phyloP scores from a whole-genome alignment of 2,888 invertebrate genomes.

The Drosophila sordidula region DNA sequence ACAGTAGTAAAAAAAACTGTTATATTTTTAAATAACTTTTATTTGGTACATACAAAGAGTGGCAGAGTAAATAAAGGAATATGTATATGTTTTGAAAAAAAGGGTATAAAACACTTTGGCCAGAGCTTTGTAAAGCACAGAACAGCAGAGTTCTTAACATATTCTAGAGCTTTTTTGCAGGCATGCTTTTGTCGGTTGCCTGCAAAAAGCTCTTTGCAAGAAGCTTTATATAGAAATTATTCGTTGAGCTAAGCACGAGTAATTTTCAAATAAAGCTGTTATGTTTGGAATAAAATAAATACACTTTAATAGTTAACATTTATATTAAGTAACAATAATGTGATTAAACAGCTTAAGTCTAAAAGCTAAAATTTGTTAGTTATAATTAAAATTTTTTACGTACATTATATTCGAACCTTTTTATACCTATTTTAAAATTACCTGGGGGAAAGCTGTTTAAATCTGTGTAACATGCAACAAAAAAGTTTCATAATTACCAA shows the following conservation, averaged over 20 bases:
- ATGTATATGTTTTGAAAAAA: too few relatives aligned
- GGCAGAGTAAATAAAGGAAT: not conserved
- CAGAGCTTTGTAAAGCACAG: constrained; percentile 10
- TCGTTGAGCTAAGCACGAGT: too few relatives aligned
- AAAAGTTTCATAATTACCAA: constrained; percentile 63
- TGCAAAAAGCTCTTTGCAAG: not conserved
- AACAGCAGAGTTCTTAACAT: constrained; percentile 5
- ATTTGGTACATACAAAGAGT: not conserved
- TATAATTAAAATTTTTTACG: constrained; percentile 1
- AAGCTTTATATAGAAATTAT: constrained; percentile 6
- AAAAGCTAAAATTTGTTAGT: not conserved
- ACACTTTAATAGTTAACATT: not conserved
- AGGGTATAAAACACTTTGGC: not conserved
- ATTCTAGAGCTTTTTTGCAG: not conserved
- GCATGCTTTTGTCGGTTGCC: not conserved
- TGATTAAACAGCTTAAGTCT: not conserved
- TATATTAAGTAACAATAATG: not conserved
- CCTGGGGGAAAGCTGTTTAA: constrained; percentile 35
- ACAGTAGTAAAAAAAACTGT: too few relatives aligned
- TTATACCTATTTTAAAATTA: constrained; percentile 5
- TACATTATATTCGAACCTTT: constrained; percentile 1
- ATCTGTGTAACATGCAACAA: constrained; percentile 41
- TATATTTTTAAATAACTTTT: too few relatives aligned
- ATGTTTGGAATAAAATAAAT: not conserved
- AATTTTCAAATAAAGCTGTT: not conserved